Conservation (phyloP, 1,140 invertebrate genomes). For the Neuroterus valhalla region DNA sequence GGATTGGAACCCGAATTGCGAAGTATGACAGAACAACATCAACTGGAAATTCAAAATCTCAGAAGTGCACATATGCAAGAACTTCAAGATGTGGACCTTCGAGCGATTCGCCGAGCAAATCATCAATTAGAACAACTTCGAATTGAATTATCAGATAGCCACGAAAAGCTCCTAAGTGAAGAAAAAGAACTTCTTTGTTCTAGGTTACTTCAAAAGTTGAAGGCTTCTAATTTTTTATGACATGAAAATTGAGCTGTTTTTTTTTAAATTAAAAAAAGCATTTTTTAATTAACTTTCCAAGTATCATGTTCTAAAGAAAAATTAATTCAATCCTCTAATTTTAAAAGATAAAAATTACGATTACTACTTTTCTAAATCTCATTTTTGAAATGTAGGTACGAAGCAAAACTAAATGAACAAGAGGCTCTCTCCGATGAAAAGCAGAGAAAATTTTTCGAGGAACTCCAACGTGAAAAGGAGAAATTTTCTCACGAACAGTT, state of each 20-base stretch:
- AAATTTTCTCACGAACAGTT: constrained; percentile 58
- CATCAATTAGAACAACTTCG: constrained; percentile 74
- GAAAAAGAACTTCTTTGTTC: constrained; percentile 69
- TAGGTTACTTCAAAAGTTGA: background rate
- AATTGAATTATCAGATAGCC: constrained; percentile 71
- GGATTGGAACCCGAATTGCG: constrained; percentile 83
- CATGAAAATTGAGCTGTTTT: no score
- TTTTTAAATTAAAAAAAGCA: no score
- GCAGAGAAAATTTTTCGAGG: constrained; percentile 60
- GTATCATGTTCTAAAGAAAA: no score
- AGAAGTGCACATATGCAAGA: constrained; percentile 75
- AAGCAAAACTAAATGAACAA: constrained; percentile 66
- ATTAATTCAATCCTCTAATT: no score
- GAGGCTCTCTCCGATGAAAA: constrained; percentile 57
- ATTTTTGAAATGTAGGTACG: constrained; percentile 47
- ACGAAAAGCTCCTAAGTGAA: constrained; percentile 72
- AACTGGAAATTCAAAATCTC: constrained; percentile 75
- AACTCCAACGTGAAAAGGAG: constrained; percentile 61
- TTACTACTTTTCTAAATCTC: background rate
- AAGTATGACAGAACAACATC: constrained; percentile 79
- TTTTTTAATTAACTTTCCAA: no score
- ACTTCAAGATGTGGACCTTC: constrained; percentile 77
- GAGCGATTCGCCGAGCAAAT: constrained; percentile 75
- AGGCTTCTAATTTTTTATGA: no score
- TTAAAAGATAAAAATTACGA: no score